Base-by-base conservation (phyloP, 2,113 vertebrate species). In the Thomomys bottae region DNA sequence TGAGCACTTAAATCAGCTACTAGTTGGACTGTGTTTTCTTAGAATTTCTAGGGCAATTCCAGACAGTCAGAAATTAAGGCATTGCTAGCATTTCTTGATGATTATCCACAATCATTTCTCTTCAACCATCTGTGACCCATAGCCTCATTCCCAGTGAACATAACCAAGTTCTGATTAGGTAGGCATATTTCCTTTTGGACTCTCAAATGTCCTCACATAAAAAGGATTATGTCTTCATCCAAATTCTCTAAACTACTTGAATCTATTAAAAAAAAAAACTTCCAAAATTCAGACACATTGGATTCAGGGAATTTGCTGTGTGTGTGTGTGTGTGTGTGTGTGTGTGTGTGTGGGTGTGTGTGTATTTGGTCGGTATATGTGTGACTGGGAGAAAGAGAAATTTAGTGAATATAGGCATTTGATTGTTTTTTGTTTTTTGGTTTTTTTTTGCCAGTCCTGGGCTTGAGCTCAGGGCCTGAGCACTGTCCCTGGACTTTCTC, bases 91-190 rank as follows among this genome's bases (percentile, higher is more conserved):
- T 80, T 70, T 4, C 6, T 40, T 38, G 8, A n/a, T 2, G 42
- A 70, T 0, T 7, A 8, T 1, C 7, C 73, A 0, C 2, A 17
- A 2, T 40, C 1, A 34, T 7, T 8, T 23, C 4, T 63, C 38
- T 70, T 64, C 18, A 77, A 90, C 5, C 54, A 17, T 72, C 10
- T 21, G 54, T 20, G 28, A n/a, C 7, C 54, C 8, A 24, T 1
- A 1, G 9, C 1, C 2, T 42, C 34, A 28, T 66, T 78, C 8
- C 15, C 20, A 36, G 28, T 8, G 32, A 17, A 1, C 21, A 20
- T 2, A 49, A 30, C 73, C 17, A 40, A 0, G 5, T 11, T 77
- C 21, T 36, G 2, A 15, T 12, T 87, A 32, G 26, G 38, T 12
- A 61, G 28, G 12, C 34, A 21, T 6, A 66, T 66, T 10, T 72